Percentiles rank a stretch among this genome's conserved stretches.
phyloP scores from a whole-genome alignment of 2,888 invertebrate species.

The Drosophila atripex region DNA sequence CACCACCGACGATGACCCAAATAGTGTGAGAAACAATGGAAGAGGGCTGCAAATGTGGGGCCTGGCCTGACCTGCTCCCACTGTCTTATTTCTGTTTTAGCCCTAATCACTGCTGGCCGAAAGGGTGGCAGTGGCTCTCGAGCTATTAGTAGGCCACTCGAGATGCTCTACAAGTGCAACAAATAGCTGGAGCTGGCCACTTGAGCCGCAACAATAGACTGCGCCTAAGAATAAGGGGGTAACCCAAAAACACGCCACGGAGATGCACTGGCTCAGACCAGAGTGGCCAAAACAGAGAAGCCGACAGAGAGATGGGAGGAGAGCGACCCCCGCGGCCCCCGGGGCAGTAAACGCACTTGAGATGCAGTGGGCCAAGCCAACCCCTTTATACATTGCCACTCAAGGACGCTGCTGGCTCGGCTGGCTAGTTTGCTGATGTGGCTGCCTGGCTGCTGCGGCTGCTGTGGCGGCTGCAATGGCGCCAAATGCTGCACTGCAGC shows the following conservation, averaged over 20 bases:
- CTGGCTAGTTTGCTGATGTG: no score
- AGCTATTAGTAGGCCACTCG: constrained; percentile 76
- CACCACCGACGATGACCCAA: constrained; percentile 54
- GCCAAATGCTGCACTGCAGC: constrained; percentile 61
- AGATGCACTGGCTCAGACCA: constrained; percentile 25
- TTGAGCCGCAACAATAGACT: constrained; percentile 62
- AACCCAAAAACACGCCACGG: constrained; percentile 62
- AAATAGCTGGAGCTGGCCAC: constrained; percentile 51
- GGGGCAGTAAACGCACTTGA: constrained; percentile 75
- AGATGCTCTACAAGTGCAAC: constrained; percentile 74
- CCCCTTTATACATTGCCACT: constrained; percentile 50
- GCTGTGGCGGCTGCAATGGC: constrained; percentile 57
- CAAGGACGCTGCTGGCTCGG: constrained; percentile 65
- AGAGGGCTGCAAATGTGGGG: no score
- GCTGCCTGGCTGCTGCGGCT: constrained; percentile 2
- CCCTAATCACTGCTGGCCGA: constrained; percentile 55
- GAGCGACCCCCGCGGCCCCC: constrained; percentile 40
- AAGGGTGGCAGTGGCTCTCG: constrained; percentile 45
- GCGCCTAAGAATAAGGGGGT: constrained; percentile 68
- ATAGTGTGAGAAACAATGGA: constrained; percentile 46
- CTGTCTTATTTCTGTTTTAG: constrained; percentile 21
- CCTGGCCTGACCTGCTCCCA: constrained; percentile 12
- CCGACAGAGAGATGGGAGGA: constrained; percentile 8
- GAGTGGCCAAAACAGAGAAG: constrained; percentile 26
- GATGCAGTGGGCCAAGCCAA: constrained; percentile 33